Evolutionary conservation across 2,113 vertebrate genomes (phyloP).

Genomic region (Ardeotis arabs): DNA sequence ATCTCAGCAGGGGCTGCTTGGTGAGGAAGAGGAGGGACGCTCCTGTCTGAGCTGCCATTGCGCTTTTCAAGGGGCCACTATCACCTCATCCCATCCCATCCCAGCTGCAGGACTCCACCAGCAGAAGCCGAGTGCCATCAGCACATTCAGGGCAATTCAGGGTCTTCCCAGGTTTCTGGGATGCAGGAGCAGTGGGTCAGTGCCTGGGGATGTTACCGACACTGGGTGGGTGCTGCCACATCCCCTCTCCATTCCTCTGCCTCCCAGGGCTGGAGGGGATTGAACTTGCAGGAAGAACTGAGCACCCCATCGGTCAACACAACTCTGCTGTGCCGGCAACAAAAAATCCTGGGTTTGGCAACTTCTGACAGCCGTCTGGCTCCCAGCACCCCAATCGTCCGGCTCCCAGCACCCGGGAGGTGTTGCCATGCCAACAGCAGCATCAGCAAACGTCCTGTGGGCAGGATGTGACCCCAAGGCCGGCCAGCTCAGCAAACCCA

Average conservation of each 20-base stretch:
- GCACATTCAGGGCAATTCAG: not conserved
- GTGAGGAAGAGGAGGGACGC: not conserved
- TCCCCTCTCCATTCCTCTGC: not conserved
- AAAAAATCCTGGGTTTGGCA: not conserved
- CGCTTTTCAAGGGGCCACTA: not conserved
- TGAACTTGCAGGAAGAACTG: accelerated
- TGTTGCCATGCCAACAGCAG: not conserved
- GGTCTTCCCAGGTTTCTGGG: not conserved
- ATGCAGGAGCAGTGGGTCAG: not conserved
- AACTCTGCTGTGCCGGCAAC: not conserved
- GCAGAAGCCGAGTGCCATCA: accelerated
- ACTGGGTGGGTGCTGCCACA: not conserved
- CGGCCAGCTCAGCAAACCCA: not conserved
- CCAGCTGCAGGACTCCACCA: not conserved
- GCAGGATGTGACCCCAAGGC: not conserved
- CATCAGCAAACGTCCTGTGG: not conserved
- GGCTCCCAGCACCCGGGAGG: too few relatives aligned
- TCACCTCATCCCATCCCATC: not conserved
- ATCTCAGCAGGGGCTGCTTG: not conserved
- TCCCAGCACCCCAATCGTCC: not conserved
- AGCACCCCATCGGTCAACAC: not conserved
- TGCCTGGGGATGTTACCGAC: accelerated
- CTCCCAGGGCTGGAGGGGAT: not conserved
- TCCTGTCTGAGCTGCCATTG: not conserved
- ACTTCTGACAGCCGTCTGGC: not conserved